These are phyloP conservation scores for Apantesis nais DNA, from an alignment of 2,888 invertebrate genomes.

Conservation along the genomic window DNA sequence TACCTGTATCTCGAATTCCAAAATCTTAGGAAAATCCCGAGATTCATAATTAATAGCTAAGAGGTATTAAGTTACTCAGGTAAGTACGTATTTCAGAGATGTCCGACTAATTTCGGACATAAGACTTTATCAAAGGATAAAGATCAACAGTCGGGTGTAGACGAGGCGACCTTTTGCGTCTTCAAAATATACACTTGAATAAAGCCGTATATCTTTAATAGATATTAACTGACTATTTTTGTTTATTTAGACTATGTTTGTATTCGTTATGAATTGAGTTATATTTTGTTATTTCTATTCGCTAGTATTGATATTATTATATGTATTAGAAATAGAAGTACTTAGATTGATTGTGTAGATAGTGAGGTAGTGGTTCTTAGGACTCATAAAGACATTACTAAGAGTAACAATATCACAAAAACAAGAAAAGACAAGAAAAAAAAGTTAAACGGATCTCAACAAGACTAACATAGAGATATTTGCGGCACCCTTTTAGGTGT, in stretches of 20 bases:
- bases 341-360: too few relatives aligned
- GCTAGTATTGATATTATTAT: too few relatives aligned
- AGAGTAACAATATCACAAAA: background rate
- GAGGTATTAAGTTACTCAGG: background rate
- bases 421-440: too few relatives aligned
- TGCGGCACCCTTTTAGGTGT: too few relatives aligned
- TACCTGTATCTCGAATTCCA: background rate
- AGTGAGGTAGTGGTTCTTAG: background rate
- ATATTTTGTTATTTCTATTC: background rate
- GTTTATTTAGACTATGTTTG: background rate
- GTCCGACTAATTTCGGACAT: background rate
- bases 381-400: background rate
- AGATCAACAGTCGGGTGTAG: background rate
- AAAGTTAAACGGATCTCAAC: too few relatives aligned
- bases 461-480: too few relatives aligned
- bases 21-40: background rate
- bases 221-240: background rate
- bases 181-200: background rate
- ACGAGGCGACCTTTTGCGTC: background rate
- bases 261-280: background rate
- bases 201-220: background rate
- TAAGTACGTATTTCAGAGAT: background rate
- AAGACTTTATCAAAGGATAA: background rate
- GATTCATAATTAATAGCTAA: background rate
- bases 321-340: too few relatives aligned